A percentile compares a stretch with the other conserved stretches of the same genome.
These are phyloP conservation scores for Ochotona princeps DNA, from an alignment of 2,113 vertebrate genomes.

Conservation along the genomic window DNA sequence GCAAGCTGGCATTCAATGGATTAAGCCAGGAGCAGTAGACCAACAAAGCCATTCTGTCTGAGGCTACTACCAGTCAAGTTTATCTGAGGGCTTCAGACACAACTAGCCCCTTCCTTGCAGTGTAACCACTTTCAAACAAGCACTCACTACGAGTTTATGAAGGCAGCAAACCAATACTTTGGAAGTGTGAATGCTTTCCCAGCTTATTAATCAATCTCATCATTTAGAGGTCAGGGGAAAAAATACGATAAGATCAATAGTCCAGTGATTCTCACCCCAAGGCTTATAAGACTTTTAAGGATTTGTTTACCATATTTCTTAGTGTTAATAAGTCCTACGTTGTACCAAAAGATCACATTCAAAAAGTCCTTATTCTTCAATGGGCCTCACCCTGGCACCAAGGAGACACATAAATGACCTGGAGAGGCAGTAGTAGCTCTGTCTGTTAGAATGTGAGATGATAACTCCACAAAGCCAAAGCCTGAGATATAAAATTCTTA, in stretches of 20 bases:
- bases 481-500: background rate
- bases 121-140: constrained; percentile 55
- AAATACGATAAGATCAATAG: constrained; percentile 42
- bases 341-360: constrained; percentile 50
- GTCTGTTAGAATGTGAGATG: background rate
- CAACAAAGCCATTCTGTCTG: constrained; percentile 82
- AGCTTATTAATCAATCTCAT: constrained; percentile 56
- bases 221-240: constrained; percentile 28
- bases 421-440: background rate
- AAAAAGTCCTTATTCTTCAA: constrained; percentile 6
- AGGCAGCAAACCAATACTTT: constrained; percentile 39
- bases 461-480: background rate
- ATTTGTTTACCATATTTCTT: constrained; percentile 50
- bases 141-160: constrained; percentile 52
- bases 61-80: constrained; percentile 82
- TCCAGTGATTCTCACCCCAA: background rate
- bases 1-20: constrained; percentile 78
- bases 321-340: constrained; percentile 11
- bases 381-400: constrained; percentile 13
- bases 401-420: background rate
- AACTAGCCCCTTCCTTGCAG: constrained; percentile 81
- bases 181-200: background rate
- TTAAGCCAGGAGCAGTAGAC: constrained; percentile 82
- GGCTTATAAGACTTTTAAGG: constrained; percentile 35
- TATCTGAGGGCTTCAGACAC: constrained; percentile 79